Conservation (phyloP, 2,888 invertebrate species). For the Herminia tarsipennalis region DNA sequence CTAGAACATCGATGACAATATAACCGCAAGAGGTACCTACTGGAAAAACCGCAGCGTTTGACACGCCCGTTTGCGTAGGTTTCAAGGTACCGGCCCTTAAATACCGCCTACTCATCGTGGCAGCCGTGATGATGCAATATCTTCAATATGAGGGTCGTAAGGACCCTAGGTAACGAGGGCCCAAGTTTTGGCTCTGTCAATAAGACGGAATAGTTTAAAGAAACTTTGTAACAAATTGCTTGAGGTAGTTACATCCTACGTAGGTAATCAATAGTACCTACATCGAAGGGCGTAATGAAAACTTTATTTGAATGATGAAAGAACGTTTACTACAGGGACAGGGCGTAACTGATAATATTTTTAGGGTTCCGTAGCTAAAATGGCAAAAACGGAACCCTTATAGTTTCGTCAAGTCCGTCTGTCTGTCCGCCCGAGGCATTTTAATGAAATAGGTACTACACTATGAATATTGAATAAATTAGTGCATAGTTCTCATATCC, state of each 20-base stretch:
- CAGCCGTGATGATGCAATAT: constrained; percentile 42
- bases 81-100: constrained; percentile 30
- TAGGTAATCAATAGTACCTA: no score
- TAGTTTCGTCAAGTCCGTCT: no score
- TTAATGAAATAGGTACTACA: no score
- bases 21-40: constrained; percentile 2
- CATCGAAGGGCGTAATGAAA: no score
- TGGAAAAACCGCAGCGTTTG: constrained; percentile 16
- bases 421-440: no score
- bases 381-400: no score
- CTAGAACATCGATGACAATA: constrained; percentile 3
- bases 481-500: no score
- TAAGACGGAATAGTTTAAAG: constrained; percentile 11
- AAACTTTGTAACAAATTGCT: constrained; percentile 6
- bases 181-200: constrained; percentile 7
- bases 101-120: constrained; percentile 40
- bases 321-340: no score
- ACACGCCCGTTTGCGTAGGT: constrained; percentile 13
- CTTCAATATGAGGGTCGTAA: constrained; percentile 30
- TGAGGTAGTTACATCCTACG: not conserved
- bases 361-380: no score
- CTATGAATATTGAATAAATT: no score
- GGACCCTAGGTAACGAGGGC: constrained; percentile 4
- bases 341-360: no score
- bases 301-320: no score